Base-by-base conservation (phyloP, 2,888 invertebrate species). In the Parthenolecanium corni region DNA sequence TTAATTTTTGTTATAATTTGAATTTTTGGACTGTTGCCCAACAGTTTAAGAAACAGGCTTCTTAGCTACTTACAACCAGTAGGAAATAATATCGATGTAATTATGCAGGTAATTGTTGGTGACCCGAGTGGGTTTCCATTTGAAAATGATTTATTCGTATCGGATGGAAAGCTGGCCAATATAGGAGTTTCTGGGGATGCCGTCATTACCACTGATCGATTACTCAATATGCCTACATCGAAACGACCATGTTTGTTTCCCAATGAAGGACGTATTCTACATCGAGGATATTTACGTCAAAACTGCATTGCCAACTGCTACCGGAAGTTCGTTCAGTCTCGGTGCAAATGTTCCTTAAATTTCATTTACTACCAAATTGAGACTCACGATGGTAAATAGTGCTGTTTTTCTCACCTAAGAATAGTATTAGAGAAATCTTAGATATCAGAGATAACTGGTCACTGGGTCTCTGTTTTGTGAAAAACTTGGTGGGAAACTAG, bases 331-430 rank as follows among this genome's bases (percentile, higher is more conserved):
- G 68, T 69, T 25, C 61, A 68, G 36, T 52, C 69, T 25, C 67
- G 68, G 44, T 73, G 72, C 67, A 69, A 69, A 62, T 72, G 73
- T 63, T 69, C 70, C 14, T 71, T 72, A 2, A 70, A 70, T 57
- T 72, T 72, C 64, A 67, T 67, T 52, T 70, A 65, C 47, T 64
- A 64, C 18, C 65, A 49, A 2, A 65, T 62, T 58, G 54, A 65
- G 1, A 31, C 38, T 6, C 53, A 62, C 52, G 38, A 42, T 14
- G 38, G 52, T 63, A 54, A 53, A 20, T 11, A 23, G 11, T 24
- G 20, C 4, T 51, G 1, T 23, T 38, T n/a, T 40, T n/a, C n/a
- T n/a, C n/a, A n/a, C n/a, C n/a, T n/a, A n/a, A n/a, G n/a, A n/a
- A n/a, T n/a, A n/a, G 11, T 20, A 2, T 16, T 46, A 12, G 25